These are phyloP conservation scores for Zaprionus ghesquierei DNA, from an alignment of 1,140 invertebrate species.

Conservation along the genomic window DNA sequence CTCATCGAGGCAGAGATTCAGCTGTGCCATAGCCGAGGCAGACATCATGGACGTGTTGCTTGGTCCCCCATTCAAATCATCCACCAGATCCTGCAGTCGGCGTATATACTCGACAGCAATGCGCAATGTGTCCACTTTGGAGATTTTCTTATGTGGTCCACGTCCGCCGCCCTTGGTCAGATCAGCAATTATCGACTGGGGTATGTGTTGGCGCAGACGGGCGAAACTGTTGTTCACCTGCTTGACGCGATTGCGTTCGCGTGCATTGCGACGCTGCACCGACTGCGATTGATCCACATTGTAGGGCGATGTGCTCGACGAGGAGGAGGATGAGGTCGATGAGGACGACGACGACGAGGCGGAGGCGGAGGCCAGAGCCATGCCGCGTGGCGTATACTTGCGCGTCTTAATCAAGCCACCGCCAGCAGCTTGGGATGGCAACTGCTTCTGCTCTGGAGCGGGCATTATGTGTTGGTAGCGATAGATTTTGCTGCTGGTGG, in stretches of 20 bases:
- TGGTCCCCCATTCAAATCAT: constrained; percentile 83
- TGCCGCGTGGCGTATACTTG: constrained; percentile 71
- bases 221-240: constrained; percentile 97
- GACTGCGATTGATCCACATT: constrained; percentile 86
- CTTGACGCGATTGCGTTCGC: constrained; percentile 96
- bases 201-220: constrained; percentile 93
- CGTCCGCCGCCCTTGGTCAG: constrained; percentile 86
- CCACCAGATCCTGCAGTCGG: constrained; percentile 92
- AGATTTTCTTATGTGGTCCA: constrained; percentile 92
- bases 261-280: constrained; percentile 94
- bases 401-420: constrained; percentile 71
- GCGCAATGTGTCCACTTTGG: constrained; percentile 96
- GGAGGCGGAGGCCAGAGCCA: constrained; percentile 28
- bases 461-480: constrained; percentile 75
- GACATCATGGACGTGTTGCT: neutral
- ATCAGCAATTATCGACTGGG: constrained; percentile 88
- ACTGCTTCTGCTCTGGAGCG: constrained; percentile 45
- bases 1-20: constrained; percentile 72
- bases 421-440: constrained; percentile 16
- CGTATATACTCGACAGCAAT: constrained; percentile 97
- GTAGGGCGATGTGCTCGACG: constrained; percentile 84
- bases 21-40: constrained; percentile 11
- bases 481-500: constrained; percentile 63
- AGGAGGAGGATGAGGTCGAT: constrained; percentile 82
- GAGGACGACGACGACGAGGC: constrained; percentile 74